These are phyloP conservation scores for Dendrocopos noguchii DNA, from an alignment of 2,113 vertebrate species.

Conservation along the genomic window DNA sequence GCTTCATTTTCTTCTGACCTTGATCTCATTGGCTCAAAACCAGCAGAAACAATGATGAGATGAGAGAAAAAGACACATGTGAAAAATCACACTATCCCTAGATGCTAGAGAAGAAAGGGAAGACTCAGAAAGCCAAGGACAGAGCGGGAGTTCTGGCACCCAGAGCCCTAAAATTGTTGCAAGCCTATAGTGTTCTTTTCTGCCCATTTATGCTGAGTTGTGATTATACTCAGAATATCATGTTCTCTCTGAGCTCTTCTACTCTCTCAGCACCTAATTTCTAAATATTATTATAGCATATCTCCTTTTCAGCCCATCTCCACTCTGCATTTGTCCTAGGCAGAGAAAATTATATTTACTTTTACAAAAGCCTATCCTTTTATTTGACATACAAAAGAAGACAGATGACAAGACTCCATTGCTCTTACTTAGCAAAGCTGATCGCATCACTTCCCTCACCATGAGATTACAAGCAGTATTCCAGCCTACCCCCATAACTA, in stretches of 20 bases:
- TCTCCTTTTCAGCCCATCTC: background rate
- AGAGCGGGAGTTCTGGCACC: no score
- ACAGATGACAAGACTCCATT: background rate
- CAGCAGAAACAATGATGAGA: background rate
- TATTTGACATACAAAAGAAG: background rate
- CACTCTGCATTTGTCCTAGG: background rate
- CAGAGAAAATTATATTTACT: background rate
- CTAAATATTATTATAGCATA: background rate
- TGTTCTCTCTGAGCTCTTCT: background rate
- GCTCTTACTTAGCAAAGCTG: background rate
- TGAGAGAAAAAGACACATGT: background rate
- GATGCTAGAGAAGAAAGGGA: background rate
- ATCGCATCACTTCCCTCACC: background rate
- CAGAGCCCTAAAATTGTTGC: background rate
- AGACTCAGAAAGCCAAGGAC: no score
- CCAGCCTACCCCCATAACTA: background rate
- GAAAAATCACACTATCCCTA: background rate
- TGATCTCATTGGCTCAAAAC: background rate
- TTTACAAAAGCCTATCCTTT: constrained; percentile 18
- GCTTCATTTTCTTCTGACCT: background rate
- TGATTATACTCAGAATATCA: background rate
- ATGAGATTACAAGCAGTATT: background rate
- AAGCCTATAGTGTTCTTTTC: background rate
- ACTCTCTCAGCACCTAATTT: background rate
- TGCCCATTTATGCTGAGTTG: background rate